Conservation (phyloP, 2,113 vertebrate genomes). For the Morone saxatilis region DNA sequence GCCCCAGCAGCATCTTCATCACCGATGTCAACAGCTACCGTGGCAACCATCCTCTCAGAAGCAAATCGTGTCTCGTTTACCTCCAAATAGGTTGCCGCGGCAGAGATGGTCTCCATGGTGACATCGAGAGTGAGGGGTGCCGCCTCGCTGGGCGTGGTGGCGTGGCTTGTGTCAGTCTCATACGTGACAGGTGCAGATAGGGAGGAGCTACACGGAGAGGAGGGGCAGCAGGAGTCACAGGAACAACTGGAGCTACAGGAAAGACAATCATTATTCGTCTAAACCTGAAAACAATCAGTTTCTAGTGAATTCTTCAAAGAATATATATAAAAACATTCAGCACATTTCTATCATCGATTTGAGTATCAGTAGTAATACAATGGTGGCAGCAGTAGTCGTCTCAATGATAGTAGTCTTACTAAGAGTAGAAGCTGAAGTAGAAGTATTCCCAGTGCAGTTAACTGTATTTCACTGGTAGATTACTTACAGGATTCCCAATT, state of each 20-base stretch:
- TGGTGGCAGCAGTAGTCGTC: background rate
- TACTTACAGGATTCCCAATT: background rate
- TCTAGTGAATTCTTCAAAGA: background rate
- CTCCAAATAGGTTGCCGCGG: conserved; percentile 49
- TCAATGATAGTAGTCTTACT: too few species aligned
- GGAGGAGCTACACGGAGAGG: conserved; percentile 89
- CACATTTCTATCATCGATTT: background rate
- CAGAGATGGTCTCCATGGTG: conserved; percentile 61
- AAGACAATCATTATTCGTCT: background rate
- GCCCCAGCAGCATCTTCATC: background rate
- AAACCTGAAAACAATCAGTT: background rate
- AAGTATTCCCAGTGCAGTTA: background rate
- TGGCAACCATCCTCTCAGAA: conserved; percentile 5
- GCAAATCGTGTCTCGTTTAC: background rate
- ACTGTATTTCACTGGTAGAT: background rate
- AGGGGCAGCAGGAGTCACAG: conserved; percentile 90
- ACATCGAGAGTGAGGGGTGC: conserved; percentile 60
- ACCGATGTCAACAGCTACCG: conserved; percentile 10
- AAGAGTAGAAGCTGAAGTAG: background rate
- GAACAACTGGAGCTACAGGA: conserved; percentile 87
- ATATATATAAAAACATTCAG: background rate
- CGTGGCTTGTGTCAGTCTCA: conserved; percentile 87
- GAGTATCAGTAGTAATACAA: too few species aligned
- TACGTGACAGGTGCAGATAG: conserved; percentile 86
- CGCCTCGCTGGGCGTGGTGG: conserved; percentile 82